Evolutionary conservation across 2,888 invertebrate genomes (phyloP), one percentile per base, ranked within the genome.

Genomic region (Dromius quadrimaculatus): DNA sequence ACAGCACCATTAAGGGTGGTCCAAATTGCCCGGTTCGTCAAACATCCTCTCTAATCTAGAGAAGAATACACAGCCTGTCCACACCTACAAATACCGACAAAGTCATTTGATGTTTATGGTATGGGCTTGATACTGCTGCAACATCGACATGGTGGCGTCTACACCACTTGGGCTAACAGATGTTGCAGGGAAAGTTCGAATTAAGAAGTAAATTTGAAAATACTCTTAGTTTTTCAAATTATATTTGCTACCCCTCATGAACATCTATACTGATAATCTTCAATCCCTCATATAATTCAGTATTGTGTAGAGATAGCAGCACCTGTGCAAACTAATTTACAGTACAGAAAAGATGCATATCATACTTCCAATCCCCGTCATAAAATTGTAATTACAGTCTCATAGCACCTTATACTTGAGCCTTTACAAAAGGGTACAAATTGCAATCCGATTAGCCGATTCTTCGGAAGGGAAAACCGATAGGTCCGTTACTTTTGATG

Each of bases 61-160:
- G 11, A 34, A 20, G 13, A 11, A 36, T 38, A 61, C 15, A 61
- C 36, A 62, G 23, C 23, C 43, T 43, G 43, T 62, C 62, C 62
- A 62, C 62, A 62, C 62, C 62, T 62, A 5, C 23, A 8, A 22
- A 2, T 13, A 15, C 62, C 62, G 62, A 62, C 62, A 62, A 62
- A 62, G 62, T 43, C 43, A 43, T 43, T 20, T 38, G 11, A 43
- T 34, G 41, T 62, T 62, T 62, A 62, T 28, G 43, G 13, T 43
- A 23, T 19, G 28, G n/a, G 11, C 54, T 11, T 23, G 54, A 23
- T 28, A 15, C 8, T 17, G 32, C 13, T 47, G 3, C n/a, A 23
- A 2, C 13, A 9, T 1, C 54, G 54, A 54, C 54, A 15, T 8
- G 2, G 3, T 15, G 54, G 32, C 54, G 54, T 15, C 54, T n/a